Conservation (phyloP, 2,797 vertebrate genomes). For the Prionace glauca region DNA sequence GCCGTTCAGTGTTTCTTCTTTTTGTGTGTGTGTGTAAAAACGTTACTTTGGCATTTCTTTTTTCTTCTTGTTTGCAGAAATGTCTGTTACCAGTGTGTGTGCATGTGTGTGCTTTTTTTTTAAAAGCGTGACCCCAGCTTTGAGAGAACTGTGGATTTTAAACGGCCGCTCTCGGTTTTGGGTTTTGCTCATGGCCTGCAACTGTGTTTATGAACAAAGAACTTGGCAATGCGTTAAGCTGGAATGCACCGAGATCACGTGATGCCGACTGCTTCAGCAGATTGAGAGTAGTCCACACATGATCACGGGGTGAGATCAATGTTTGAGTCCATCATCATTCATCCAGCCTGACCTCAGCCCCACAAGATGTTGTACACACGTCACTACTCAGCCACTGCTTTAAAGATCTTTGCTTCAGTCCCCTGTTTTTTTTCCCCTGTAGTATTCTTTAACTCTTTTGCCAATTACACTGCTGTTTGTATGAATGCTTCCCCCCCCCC, state of each 20-base stretch:
- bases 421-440: neutral
- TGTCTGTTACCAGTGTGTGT: neutral
- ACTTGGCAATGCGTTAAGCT: neutral
- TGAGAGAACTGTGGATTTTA: slow-evolving; percentile 17
- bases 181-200: neutral
- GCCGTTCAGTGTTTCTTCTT: neutral
- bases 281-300: slow-evolving; percentile 3
- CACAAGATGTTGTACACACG: neutral
- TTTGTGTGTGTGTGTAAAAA: neutral
- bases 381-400: neutral
- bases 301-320: neutral
- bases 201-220: neutral
- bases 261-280: neutral
- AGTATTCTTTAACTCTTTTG: neutral
- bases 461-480: neutral
- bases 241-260: neutral
- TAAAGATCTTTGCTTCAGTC: slow-evolving; percentile 9
- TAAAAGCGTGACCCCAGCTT: neutral
- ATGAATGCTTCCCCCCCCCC: neutral
- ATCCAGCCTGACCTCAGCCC: neutral
- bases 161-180: neutral
- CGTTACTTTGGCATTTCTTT: neutral
- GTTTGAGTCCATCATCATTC: neutral
- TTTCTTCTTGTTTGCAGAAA: neutral
- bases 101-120: neutral